Conservation (phyloP, 2,888 invertebrate genomes). For the Pammene aurita region DNA sequence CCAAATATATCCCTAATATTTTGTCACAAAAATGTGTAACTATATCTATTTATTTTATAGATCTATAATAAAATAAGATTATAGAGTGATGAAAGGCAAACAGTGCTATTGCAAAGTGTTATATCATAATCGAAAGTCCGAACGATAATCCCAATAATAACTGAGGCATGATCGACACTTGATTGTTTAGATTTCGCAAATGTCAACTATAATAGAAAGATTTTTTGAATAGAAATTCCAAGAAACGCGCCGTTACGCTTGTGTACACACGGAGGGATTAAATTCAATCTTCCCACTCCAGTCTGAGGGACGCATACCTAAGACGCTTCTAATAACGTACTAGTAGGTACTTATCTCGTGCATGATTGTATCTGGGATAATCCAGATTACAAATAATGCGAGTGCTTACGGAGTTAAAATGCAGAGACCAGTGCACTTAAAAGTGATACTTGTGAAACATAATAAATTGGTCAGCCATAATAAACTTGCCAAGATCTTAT, state of each 20-base stretch:
- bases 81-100: background rate
- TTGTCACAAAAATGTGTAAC: background rate
- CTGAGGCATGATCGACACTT: background rate
- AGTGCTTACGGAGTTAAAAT: constrained; percentile 34
- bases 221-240: constrained; percentile 23
- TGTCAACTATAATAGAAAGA: constrained; percentile 29
- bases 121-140: background rate
- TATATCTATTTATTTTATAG: background rate
- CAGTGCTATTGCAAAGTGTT: background rate
- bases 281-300: constrained; percentile 43
- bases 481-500: background rate
- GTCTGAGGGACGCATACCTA: constrained; percentile 52
- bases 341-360: constrained; percentile 55
- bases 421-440: constrained; percentile 18
- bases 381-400: constrained; percentile 68
- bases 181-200: constrained; percentile 24
- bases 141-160: background rate
- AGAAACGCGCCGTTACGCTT: constrained; percentile 34
- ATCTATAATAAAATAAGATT: background rate
- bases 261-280: constrained; percentile 42
- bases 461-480: background rate
- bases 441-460: background rate
- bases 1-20: constrained; percentile 8
- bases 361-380: constrained; percentile 67
- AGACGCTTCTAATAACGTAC: constrained; percentile 57